These are phyloP conservation scores for Buteo buteo DNA, from an alignment of 2,113 vertebrate genomes.

Conservation along the genomic window DNA sequence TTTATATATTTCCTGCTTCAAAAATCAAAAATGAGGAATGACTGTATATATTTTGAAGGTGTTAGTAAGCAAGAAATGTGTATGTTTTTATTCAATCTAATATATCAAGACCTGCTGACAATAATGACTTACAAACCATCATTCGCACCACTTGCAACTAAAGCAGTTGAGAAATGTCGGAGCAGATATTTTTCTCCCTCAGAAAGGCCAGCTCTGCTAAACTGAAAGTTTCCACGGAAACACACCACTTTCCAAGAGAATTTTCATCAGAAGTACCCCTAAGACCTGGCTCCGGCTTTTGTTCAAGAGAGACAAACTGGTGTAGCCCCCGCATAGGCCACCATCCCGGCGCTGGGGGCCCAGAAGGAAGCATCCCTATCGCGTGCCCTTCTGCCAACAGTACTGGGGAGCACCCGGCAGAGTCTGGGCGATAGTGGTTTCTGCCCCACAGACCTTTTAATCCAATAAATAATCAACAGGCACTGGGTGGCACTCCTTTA, in stretches of 20 bases:
- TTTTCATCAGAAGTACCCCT: neutral
- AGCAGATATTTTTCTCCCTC: neutral
- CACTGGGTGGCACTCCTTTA: neutral
- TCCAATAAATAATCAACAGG: neutral
- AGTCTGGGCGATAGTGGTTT: neutral
- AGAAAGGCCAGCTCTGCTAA: neutral
- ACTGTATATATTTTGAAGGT: neutral
- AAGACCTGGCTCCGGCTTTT: neutral
- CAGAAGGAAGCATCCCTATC: neutral
- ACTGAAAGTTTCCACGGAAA: neutral
- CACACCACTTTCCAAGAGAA: neutral
- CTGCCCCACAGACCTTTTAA: neutral
- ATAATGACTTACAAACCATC: neutral
- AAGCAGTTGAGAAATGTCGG: neutral
- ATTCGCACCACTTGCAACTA: neutral
- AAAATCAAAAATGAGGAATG: neutral
- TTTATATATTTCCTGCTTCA: neutral
- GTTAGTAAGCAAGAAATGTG: neutral
- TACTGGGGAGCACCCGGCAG: neutral
- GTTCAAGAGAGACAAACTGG: neutral
- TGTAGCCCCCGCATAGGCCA: rapidly evolving
- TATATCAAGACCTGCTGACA: neutral
- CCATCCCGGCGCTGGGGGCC: rapidly evolving
- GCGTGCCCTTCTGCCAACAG: neutral
- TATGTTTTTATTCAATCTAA: neutral